Base-by-base conservation (phyloP, 2,113 vertebrate genomes). In the Corynorhinus townsendii region DNA sequence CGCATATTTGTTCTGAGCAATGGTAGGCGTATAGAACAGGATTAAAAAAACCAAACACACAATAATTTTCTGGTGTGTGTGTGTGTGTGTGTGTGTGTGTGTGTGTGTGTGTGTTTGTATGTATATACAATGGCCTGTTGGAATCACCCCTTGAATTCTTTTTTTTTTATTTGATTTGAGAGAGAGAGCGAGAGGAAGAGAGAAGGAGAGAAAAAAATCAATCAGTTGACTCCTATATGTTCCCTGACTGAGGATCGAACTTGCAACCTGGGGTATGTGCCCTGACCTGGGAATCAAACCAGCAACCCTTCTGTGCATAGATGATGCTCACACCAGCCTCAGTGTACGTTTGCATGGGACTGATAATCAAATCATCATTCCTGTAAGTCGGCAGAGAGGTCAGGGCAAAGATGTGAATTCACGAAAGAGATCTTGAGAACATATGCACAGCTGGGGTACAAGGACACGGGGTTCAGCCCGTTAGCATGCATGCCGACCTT, bases 381-480 rank as follows among this genome's bases (percentile, higher is more conserved):
- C 71, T 49, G 0, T 19, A 35, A 62, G 24, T 35, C 3, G 8
- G 38, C 3, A 30, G 40, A 68, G 14, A 59, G n/a, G 14, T 62
- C 7, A 69, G n/a, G 9, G 43, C 26, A 59, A 93, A 68, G 47
- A 59, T 24, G 1, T 2, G 45, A 49, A 22, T 20, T n/a, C 43
- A 43, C 16, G 15, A 26, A 75, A 16, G 11, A 35, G 38, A 85
- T 8, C 16, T 20, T 1, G 12, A 62, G 59, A 7, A 2, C 26
- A 15, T 24, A 8, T 0, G 2, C 14, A 6, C 5, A 45, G 59
- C 38, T 1, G 91, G 14, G 12, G 8, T 0, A 10, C 0, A 35
- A 43, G 64, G 35, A 26, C 17, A 20, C 6, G 3, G 11, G 33
- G 28, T 15, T 4, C 35, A 43, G 11, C 19, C 22, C 66, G 19